phyloP scores from a whole-genome alignment of 37 sponge, comb jelly and placozoan genomes.

The Tethya wilhelma region DNA sequence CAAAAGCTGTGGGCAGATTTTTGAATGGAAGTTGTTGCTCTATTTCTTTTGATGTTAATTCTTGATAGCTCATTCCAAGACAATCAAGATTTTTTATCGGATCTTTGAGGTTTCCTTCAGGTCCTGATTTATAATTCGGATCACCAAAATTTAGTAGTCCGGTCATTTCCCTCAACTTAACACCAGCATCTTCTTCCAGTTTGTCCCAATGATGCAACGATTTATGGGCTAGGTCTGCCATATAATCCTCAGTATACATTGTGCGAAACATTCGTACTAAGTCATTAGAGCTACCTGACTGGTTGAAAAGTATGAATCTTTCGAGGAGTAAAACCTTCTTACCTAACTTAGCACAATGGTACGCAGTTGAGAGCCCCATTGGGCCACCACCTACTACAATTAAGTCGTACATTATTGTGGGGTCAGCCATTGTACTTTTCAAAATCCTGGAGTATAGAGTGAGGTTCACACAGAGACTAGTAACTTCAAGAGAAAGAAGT shows the following conservation, averaged over 20 bases:
- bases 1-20: slow-evolving; percentile 4
- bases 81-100: slow-evolving; percentile 26
- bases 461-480: too few relatives aligned
- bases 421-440: neutral
- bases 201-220: slow-evolving; percentile 3
- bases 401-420: slow-evolving; percentile 2
- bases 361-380: slow-evolving; percentile 19
- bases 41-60: slow-evolving; percentile 10
- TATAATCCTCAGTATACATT: slow-evolving; percentile 19
- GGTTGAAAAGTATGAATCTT: slow-evolving; percentile 20
- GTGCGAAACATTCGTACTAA: slow-evolving; percentile 22
- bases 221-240: slow-evolving; percentile 12
- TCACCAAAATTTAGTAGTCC: slow-evolving; percentile 22
- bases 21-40: slow-evolving; percentile 23
- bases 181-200: slow-evolving; percentile 19
- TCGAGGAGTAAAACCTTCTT: slow-evolving; percentile 15
- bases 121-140: neutral
- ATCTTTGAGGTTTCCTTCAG: slow-evolving; percentile 13
- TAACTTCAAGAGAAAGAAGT: too few relatives aligned
- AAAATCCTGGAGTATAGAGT: too few relatives aligned
- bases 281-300: slow-evolving; percentile 24
- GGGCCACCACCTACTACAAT: slow-evolving; percentile 16
- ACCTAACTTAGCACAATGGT: slow-evolving; percentile 5
- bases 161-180: neutral
- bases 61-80: slow-evolving; percentile 7